Evolutionary conservation across 1,140 invertebrate species (phyloP).

Genomic region (Alviniconcha marisindica): DNA sequence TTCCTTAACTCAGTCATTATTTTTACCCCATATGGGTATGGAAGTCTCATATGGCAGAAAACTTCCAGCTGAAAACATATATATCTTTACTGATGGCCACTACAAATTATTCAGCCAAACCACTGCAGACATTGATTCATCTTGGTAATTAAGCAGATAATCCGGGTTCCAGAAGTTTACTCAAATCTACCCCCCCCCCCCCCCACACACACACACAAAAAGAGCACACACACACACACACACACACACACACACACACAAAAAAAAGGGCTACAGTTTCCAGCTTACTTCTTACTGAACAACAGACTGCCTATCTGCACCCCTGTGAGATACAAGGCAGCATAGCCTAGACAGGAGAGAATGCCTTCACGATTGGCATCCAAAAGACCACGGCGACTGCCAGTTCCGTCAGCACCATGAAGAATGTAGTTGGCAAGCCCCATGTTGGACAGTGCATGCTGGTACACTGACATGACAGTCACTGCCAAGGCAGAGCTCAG

Average conservation of each 20-base stretch:
- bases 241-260: background rate
- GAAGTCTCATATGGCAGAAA: too few relatives aligned
- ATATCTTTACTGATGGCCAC: too few relatives aligned
- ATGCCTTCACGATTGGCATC: constrained; percentile 94
- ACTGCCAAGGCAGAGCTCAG: constrained; percentile 73
- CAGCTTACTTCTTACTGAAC: constrained; percentile 61
- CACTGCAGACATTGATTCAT: too few relatives aligned
- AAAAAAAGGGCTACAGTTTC: background rate
- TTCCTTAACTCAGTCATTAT: too few relatives aligned
- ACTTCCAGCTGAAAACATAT: too few relatives aligned
- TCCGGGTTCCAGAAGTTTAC: too few relatives aligned
- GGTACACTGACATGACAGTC: constrained; percentile 82
- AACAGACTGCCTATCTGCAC: constrained; percentile 82
- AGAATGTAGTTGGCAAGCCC: constrained; percentile 86
- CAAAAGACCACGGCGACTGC: constrained; percentile 80
- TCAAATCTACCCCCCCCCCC: too few relatives aligned
- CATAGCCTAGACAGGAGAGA: constrained; percentile 88
- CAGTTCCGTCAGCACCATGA: constrained; percentile 73
- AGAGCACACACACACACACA: background rate
- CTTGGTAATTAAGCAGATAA: too few relatives aligned
- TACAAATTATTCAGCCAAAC: too few relatives aligned
- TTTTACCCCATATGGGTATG: too few relatives aligned
- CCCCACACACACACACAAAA: background rate
- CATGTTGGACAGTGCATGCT: constrained; percentile 80
- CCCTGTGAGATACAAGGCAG: constrained; percentile 87